These are phyloP conservation scores for Diadema setosum DNA, from an alignment of 35 echinoderm and acorn worm genomes.

Conservation along the genomic window DNA sequence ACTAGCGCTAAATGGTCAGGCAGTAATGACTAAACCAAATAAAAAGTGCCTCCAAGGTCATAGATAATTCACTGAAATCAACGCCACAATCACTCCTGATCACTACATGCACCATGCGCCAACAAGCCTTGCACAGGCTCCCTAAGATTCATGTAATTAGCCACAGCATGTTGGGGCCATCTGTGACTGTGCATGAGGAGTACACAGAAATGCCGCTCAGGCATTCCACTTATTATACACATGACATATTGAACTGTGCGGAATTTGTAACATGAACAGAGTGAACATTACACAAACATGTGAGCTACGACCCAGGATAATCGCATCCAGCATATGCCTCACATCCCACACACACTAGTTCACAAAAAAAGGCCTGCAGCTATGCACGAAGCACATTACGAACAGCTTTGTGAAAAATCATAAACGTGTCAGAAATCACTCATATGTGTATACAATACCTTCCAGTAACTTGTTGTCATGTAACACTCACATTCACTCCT, in stretches of 20 bases:
- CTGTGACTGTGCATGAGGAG: not conserved
- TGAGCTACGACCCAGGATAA: not conserved
- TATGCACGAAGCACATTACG: not conserved
- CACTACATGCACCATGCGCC: not conserved
- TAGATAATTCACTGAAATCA: not conserved
- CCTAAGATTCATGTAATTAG: not conserved
- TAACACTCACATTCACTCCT: not conserved
- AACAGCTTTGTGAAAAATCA: conserved; percentile 2
- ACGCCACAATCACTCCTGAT: not conserved
- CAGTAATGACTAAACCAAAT: no score
- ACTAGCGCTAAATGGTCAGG: no score
- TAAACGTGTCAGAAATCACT: conserved; percentile 13
- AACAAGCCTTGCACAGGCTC: not conserved
- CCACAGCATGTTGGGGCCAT: not conserved
- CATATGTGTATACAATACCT: conserved; percentile 32
- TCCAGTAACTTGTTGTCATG: not conserved
- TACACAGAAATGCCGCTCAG: not conserved
- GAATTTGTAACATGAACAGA: conserved; percentile 30
- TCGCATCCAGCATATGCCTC: conserved; percentile 1
- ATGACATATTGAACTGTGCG: conserved; percentile 29
- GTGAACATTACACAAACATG: conserved; percentile 25
- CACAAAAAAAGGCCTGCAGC: not conserved
- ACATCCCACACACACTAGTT: not conserved
- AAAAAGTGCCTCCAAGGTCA: conserved; percentile 10
- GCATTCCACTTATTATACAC: conserved; percentile 23